phyloP scores from a whole-genome alignment of 2,113 vertebrate genomes.

The Chamaetylas fuelleborni region DNA sequence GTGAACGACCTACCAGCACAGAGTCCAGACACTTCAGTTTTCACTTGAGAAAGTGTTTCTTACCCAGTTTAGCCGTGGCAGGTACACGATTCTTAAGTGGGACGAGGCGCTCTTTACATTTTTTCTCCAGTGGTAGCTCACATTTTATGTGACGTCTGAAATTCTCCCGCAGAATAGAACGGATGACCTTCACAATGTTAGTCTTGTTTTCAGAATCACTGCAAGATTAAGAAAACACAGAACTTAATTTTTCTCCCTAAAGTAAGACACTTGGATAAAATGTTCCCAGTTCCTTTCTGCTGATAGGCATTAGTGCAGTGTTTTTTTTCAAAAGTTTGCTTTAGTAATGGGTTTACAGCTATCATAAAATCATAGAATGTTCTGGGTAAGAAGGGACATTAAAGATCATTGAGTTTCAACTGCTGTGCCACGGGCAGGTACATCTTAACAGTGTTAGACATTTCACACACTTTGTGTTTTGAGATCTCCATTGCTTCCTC shows the following conservation, averaged over 20 bases:
- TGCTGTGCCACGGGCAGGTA: too few relatives aligned
- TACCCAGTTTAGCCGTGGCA: conserved; percentile 87
- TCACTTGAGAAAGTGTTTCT: not conserved
- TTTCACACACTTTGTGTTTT: not conserved
- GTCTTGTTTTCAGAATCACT: conserved; percentile 91
- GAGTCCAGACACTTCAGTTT: not conserved
- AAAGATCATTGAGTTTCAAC: not conserved
- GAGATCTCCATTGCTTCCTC: not conserved
- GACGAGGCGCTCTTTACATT: conserved; percentile 77
- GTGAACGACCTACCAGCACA: not conserved
- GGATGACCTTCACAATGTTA: conserved; percentile 89
- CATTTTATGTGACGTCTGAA: conserved; percentile 84
- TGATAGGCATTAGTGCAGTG: not conserved
- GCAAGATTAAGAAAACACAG: conserved; percentile 1
- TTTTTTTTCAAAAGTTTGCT: not conserved
- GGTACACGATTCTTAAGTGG: conserved; percentile 84
- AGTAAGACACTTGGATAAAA: not conserved
- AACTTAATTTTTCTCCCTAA: not conserved
- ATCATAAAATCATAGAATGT: not conserved
- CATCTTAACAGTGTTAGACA: not conserved
- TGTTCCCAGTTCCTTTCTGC: not conserved
- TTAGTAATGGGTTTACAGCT: not conserved
- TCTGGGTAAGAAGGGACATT: not conserved
- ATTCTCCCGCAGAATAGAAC: conserved; percentile 90
- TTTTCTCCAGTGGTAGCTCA: conserved; percentile 79